Evolutionary conservation across 2,113 vertebrate species (phyloP), one percentile per base, ranked within the genome.

Genomic region (Lampris incognitus): DNA sequence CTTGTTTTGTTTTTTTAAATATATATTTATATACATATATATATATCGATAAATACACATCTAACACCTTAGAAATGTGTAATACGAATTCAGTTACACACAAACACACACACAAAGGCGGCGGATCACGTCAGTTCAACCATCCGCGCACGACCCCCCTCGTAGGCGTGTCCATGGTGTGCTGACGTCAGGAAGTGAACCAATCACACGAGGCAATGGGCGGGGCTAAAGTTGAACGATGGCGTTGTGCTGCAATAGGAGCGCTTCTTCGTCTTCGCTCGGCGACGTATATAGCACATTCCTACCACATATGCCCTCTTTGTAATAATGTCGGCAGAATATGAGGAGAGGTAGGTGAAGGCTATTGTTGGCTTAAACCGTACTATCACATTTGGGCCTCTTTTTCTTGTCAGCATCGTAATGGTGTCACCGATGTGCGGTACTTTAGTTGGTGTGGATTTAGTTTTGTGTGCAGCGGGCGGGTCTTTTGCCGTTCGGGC

Each of bases 301-400:
- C 91, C 87, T 91, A 85, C 89, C 86, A 72, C 82, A 69, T 73
- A 74, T 73, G 91, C 91, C 91, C 91, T 90, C 92, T 93, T 94
- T 94, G 94, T 88, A 85, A 95, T 90, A 92, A 95, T 95, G 94
- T 94, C 94, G 91, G 93, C 94, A 76, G 89, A 94, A 86, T 91
- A 92, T 91, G 94, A 94, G 64, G 91, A 94, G 81, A 94, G 94
- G 94, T 95, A 84, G 92, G 93, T 3, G 10, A 46, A 0, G 0
- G n/a, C 36, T 54, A 24, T 51, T 64, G 41, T 69, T 9, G 46
- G 3, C 1, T 38, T 38, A 2, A 3, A 9, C 1, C 1, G 1
- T 1, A 1, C 3, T 39, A 57, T 24, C 5, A 1, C 9, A 1
- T 13, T 41, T 44, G 37, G 2, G 2, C 2, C 2, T n/a, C 1